phyloP scores from a whole-genome alignment of 2,113 vertebrate genomes.

The Megaleporinus macrocephalus region DNA sequence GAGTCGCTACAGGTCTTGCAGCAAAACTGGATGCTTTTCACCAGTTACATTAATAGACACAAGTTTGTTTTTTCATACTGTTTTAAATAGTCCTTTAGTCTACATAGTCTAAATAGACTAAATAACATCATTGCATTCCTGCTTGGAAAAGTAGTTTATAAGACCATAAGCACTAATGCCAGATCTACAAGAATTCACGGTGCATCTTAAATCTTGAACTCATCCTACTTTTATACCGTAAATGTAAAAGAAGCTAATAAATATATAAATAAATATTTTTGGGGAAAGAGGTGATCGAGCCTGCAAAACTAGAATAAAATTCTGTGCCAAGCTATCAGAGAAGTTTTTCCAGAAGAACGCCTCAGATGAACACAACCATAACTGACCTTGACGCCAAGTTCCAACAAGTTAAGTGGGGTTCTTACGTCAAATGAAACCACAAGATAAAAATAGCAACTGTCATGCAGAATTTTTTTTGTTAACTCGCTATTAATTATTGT shows the following conservation, averaged over 20 bases:
- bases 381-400: neutral
- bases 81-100: neutral
- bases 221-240: neutral
- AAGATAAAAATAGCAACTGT: neutral
- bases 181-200: neutral
- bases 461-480: neutral
- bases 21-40: too few relatives aligned
- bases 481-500: neutral
- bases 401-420: neutral
- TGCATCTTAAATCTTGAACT: neutral
- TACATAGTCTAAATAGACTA: neutral
- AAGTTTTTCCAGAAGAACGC: neutral
- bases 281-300: neutral
- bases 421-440: neutral
- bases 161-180: neutral
- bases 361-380: neutral
- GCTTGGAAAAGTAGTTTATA: neutral
- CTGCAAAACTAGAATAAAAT: neutral
- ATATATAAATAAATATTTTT: neutral
- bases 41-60: too few relatives aligned
- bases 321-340: neutral
- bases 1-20: too few relatives aligned
- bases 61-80: neutral
- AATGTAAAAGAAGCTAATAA: neutral
- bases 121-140: neutral